Evolutionary conservation across 2,797 vertebrate genomes (phyloP).

Genomic region (Notamacropus eugenii): DNA sequence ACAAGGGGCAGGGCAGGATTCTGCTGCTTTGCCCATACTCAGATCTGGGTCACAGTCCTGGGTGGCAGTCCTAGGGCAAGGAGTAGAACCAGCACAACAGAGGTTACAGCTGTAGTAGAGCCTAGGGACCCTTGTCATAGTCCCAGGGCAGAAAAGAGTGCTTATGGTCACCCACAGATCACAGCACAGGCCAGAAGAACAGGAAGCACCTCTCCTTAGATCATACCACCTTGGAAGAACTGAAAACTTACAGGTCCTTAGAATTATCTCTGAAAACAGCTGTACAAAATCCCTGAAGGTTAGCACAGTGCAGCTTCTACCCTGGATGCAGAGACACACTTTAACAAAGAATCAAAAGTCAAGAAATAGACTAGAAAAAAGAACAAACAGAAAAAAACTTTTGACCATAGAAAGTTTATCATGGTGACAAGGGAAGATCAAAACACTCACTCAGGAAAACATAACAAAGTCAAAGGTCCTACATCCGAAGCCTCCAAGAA

Average conservation of each 20-base stretch:
- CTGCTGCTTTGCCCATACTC: not conserved
- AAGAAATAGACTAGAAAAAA: not conserved
- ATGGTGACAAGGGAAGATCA: not conserved
- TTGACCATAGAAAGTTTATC: not conserved
- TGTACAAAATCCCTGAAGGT: not conserved
- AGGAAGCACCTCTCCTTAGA: no score
- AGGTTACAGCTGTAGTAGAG: not conserved
- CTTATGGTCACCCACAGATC: not conserved
- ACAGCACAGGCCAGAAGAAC: not conserved
- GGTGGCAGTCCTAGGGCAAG: not conserved
- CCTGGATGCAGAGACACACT: not conserved
- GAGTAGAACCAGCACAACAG: not conserved
- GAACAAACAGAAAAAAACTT: not conserved
- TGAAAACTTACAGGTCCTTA: no score
- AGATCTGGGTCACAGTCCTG: not conserved
- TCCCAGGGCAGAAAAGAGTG: not conserved
- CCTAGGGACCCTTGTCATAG: not conserved
- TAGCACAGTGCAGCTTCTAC: not conserved
- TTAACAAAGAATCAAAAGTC: not conserved
- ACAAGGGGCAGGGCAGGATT: not conserved
- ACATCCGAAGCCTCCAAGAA: not conserved
- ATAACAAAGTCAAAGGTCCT: not conserved
- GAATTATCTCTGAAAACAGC: not conserved
- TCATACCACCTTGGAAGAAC: no score
- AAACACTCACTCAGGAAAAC: not conserved